Evolutionary conservation across 2,888 invertebrate species (phyloP).

Genomic region (Philhelius pedissequus): DNA sequence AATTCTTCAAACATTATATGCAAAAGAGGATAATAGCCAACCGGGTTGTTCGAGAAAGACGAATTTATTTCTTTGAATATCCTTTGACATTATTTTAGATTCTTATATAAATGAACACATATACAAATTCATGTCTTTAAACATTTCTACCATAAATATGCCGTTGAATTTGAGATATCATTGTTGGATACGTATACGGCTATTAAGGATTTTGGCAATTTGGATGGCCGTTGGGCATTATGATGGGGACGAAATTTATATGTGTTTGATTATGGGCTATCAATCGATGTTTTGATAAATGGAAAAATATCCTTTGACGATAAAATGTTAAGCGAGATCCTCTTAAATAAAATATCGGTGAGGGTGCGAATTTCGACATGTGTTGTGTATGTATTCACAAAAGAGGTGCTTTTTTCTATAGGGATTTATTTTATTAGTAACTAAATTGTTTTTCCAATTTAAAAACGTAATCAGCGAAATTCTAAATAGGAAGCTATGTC

Average conservation of each 20-base stretch:
- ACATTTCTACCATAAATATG: background rate
- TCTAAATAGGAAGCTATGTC: too few species aligned
- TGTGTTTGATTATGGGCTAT: background rate
- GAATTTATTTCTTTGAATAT: slow-evolving; percentile 29
- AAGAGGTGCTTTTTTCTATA: too few species aligned
- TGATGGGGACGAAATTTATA: background rate
- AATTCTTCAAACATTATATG: slow-evolving; percentile 1
- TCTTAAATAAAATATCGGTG: slow-evolving; percentile 14
- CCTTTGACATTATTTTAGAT: slow-evolving; percentile 38
- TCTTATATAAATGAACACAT: background rate
- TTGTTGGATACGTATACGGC: too few species aligned
- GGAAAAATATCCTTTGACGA: slow-evolving; percentile 24
- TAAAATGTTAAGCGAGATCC: slow-evolving; percentile 4
- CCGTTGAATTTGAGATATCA: background rate
- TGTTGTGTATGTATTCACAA: too few species aligned
- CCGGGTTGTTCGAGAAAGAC: background rate
- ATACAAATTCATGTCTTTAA: background rate
- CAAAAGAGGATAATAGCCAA: slow-evolving; percentile 23
- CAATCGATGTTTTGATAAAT: slow-evolving; percentile 28
- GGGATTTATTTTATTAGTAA: too few species aligned
- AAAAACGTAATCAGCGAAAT: too few species aligned
- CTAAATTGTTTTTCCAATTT: too few species aligned
- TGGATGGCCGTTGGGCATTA: slow-evolving; percentile 26
- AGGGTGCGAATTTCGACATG: slow-evolving; percentile 36
- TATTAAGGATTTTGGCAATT: slow-evolving; percentile 3